Percentiles rank a stretch among this genome's conserved stretches.
These are phyloP conservation scores for Vesta saturnalis DNA, from an alignment of 2,888 invertebrate species.

Conservation along the genomic window DNA sequence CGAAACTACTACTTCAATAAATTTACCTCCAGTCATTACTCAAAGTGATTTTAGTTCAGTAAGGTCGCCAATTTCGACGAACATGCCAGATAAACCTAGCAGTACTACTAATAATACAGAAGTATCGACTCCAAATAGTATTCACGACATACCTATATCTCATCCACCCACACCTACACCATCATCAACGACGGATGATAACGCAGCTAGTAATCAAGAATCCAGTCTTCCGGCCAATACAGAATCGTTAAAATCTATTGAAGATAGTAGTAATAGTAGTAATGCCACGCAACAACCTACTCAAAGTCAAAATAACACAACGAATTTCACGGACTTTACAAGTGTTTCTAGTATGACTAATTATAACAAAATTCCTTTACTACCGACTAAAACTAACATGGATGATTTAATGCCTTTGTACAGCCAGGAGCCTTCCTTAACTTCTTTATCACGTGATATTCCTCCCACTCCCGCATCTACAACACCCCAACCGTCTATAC, in stretches of 20 bases:
- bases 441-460: conserved; percentile 41
- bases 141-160: conserved; percentile 53
- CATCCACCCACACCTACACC: conserved; percentile 61
- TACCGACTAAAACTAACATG: conserved; percentile 55
- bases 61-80: conserved; percentile 57
- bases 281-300: conserved; percentile 61
- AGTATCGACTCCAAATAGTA: conserved; percentile 48
- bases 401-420: conserved; percentile 59
- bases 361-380: conserved; percentile 52
- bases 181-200: conserved; percentile 61
- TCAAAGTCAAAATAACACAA: conserved; percentile 58
- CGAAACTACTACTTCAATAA: conserved; percentile 44
- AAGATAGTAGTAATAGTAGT: conserved; percentile 56
- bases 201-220: conserved; percentile 56
- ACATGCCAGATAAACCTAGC: conserved; percentile 59
- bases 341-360: conserved; percentile 61
- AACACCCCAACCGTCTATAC: neutral
- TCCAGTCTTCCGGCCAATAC: conserved; percentile 58
- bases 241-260: conserved; percentile 54
- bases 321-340: conserved; percentile 60
- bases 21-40: conserved; percentile 44
- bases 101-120: conserved; percentile 59
- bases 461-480: conserved; percentile 30
- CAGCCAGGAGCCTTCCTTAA: conserved; percentile 52
- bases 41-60: conserved; percentile 35